Conservation (phyloP, 2,113 vertebrate genomes). For the Gopherus evgoodei region DNA sequence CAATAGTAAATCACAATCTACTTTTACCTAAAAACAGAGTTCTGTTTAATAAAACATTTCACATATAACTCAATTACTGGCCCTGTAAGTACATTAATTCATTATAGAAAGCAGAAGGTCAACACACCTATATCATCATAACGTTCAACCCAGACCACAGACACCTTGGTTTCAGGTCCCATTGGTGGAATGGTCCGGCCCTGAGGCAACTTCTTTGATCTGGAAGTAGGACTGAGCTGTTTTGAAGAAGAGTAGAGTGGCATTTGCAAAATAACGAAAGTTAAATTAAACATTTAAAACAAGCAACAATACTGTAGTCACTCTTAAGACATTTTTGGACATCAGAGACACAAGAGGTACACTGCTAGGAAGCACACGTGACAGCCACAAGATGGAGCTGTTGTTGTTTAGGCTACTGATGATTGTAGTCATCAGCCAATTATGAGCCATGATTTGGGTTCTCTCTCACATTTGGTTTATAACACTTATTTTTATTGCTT, state of each 20-base stretch:
- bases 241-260: constrained; percentile 32
- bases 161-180: constrained; percentile 96
- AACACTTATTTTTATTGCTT: neutral
- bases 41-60: neutral
- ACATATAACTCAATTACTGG: neutral
- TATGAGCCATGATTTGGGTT: neutral
- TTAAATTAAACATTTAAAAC: neutral
- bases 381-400: neutral
- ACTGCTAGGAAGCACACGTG: neutral
- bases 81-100: neutral
- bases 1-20: neutral
- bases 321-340: neutral
- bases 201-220: constrained; percentile 88
- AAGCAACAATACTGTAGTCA: neutral
- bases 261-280: neutral
- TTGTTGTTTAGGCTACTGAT: neutral
- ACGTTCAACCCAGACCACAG: constrained; percentile 96
- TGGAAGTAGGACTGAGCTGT: constrained; percentile 91
- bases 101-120: neutral
- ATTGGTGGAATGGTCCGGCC: constrained; percentile 90
- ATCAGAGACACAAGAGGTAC: neutral
- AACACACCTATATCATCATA: constrained; percentile 93
- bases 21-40: neutral
- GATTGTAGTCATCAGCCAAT: neutral
- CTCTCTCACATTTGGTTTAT: neutral